phyloP scores from a whole-genome alignment of 2,797 vertebrate species.

The Myripristis jacobus region DNA sequence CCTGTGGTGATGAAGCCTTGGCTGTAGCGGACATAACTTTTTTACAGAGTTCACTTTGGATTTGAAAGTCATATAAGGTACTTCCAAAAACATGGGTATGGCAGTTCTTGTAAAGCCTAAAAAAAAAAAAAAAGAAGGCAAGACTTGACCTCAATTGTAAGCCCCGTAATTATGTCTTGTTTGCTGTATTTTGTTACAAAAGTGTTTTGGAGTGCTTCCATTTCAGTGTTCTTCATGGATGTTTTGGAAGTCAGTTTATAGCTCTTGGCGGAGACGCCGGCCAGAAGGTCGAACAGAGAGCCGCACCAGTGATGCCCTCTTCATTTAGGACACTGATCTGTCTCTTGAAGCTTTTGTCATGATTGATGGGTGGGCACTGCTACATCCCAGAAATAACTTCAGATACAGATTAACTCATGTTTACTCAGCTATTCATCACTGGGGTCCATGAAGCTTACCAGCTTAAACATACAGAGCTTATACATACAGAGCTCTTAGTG shows the following conservation, averaged over 20 bases:
- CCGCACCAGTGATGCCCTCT: background rate
- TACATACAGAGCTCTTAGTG: conserved; percentile 1
- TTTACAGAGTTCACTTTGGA: too few relatives aligned
- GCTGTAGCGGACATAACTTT: background rate
- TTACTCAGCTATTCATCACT: conserved; percentile 1
- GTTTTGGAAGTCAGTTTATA: conserved; percentile 26
- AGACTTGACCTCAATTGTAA: conserved; percentile 25
- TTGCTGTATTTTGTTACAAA: conserved; percentile 15
- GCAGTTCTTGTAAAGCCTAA: background rate
- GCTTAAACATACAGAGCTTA: conserved; percentile 9
- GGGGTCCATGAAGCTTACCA: conserved; percentile 16
- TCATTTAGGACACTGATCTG: background rate
- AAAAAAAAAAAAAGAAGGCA: conserved; percentile 5
- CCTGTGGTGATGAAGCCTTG: background rate
- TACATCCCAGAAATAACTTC: background rate
- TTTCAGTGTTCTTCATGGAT: conserved; percentile 18
- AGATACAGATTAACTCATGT: background rate
- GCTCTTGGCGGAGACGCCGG: conserved; percentile 19
- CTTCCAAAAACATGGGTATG: background rate
- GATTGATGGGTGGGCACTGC: background rate
- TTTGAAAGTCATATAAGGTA: too few relatives aligned
- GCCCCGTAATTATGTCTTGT: conserved; percentile 38
- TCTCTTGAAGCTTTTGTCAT: background rate
- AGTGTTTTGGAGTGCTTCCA: conserved; percentile 6
- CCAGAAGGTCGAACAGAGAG: background rate